Percentiles rank a stretch among this genome's conserved stretches.
These are phyloP conservation scores for Zonotrichia albicollis DNA, from an alignment of 2,797 vertebrate genomes.

Conservation along the genomic window DNA sequence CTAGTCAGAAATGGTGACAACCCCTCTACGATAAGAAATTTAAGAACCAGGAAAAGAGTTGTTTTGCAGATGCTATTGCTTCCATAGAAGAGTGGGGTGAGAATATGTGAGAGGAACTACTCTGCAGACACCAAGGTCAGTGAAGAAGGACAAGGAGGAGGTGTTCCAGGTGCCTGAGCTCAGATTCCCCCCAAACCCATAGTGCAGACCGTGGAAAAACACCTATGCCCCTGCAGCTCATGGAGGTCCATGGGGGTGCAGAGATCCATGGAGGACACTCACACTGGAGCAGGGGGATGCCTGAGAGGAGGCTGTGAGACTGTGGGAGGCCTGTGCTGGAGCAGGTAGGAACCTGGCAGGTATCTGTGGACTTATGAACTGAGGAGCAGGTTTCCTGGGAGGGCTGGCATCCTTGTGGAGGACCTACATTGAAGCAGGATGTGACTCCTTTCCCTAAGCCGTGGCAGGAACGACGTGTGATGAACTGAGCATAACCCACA, in stretches of 20 bases:
- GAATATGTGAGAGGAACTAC: not conserved
- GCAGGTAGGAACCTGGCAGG: not conserved
- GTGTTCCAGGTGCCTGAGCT: not conserved
- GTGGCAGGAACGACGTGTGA: rapidly evolving
- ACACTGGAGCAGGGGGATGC: not conserved
- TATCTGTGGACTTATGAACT: not conserved
- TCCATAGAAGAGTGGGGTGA: not conserved
- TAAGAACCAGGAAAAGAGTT: not conserved
- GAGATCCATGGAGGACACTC: too few relatives aligned
- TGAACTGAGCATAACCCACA: not conserved
- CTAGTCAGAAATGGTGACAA: not conserved
- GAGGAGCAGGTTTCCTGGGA: not conserved
- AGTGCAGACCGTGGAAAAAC: not conserved
- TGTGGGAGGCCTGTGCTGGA: not conserved
- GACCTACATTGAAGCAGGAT: not conserved
- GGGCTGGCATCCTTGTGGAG: not conserved
- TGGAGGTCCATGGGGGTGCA: rapidly evolving
- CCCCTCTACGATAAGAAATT: not conserved
- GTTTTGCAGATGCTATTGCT: not conserved
- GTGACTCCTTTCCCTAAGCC: not conserved
- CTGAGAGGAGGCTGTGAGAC: not conserved
- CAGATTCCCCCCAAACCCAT: not conserved
- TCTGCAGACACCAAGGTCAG: not conserved
- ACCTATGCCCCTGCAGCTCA: not conserved
- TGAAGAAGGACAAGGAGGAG: not conserved